These are phyloP conservation scores for Climacteris rufus DNA, from an alignment of 2,113 vertebrate genomes.

Conservation along the genomic window DNA sequence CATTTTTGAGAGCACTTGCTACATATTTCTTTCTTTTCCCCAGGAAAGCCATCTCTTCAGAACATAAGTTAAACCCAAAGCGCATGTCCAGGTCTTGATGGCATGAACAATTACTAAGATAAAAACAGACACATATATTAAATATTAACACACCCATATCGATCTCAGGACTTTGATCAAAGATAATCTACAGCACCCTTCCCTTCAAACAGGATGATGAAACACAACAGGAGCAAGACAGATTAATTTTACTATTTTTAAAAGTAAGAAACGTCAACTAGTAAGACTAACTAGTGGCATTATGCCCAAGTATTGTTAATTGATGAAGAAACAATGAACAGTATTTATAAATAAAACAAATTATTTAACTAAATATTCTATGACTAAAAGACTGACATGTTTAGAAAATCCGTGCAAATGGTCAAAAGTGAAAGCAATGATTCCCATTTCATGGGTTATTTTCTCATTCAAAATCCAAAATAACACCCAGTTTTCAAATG, in stretches of 20 bases:
- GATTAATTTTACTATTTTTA: not conserved
- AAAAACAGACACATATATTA: not conserved
- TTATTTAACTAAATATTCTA: not conserved
- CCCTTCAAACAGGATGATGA: not conserved
- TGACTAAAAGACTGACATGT: not conserved
- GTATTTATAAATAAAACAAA: not conserved
- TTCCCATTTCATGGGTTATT: not conserved
- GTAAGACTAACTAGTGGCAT: not conserved
- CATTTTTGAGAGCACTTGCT: conserved; percentile 72
- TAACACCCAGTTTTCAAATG: not conserved
- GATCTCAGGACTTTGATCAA: not conserved
- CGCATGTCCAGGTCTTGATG: conserved; percentile 71
- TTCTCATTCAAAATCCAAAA: not conserved
- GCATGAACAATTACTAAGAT: conserved; percentile 58
- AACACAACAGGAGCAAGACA: not conserved
- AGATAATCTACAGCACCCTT: not conserved
- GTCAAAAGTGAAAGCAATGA: not conserved
- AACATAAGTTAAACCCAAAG: conserved; percentile 78
- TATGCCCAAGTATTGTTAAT: not conserved
- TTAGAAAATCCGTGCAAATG: not conserved
- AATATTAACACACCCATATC: not conserved
- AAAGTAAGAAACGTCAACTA: not conserved
- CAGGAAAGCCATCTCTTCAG: conserved; percentile 77
- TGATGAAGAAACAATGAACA: not conserved
- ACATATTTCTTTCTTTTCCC: conserved; percentile 74